A percentile compares a stretch with the other conserved stretches of the same genome.
phyloP scores from a whole-genome alignment of 2,888 invertebrate species.

The Beris chalybata region DNA sequence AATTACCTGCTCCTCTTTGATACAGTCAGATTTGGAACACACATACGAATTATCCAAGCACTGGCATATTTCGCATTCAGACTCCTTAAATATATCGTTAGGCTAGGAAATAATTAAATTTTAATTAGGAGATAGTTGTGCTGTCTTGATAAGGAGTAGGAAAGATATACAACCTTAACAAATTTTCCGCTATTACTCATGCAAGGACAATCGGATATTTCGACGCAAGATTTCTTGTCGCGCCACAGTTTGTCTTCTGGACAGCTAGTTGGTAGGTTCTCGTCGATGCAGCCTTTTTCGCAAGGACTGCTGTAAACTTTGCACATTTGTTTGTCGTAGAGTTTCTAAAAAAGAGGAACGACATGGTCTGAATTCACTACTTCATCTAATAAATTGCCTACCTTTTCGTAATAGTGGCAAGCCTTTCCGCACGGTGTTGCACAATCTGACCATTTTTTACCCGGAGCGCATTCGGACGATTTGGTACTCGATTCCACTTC shows the following conservation, averaged over 20 bases:
- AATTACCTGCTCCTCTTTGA: constrained; percentile 13
- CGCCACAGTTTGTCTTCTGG: constrained; percentile 67
- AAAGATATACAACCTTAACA: constrained; percentile 59
- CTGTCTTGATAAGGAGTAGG: no score
- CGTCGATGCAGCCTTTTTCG: constrained; percentile 52
- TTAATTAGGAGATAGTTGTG: neutral
- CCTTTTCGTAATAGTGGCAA: constrained; percentile 67
- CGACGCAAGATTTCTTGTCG: constrained; percentile 73
- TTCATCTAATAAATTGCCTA: constrained; percentile 29
- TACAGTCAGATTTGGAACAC: constrained; percentile 65
- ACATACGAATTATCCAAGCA: constrained; percentile 75
- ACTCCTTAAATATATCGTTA: constrained; percentile 63
- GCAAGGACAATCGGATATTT: constrained; percentile 75
- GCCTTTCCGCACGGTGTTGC: constrained; percentile 72
- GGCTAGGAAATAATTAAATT: constrained; percentile 60
- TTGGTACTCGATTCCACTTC: constrained; percentile 28
- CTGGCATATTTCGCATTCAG: constrained; percentile 73
- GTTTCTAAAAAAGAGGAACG: constrained; percentile 40
- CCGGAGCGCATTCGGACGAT: constrained; percentile 51
- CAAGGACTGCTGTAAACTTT: constrained; percentile 48
- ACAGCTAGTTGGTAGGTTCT: constrained; percentile 58
- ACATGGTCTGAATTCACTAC: neutral
- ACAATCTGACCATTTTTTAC: constrained; percentile 66
- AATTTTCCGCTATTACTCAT: constrained; percentile 64
- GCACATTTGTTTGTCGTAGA: constrained; percentile 51